A percentile compares a stretch with the other conserved stretches of the same genome.
Evolutionary conservation across 2,888 invertebrate species (phyloP).

Genomic region (Ochropleura leucogaster): DNA sequence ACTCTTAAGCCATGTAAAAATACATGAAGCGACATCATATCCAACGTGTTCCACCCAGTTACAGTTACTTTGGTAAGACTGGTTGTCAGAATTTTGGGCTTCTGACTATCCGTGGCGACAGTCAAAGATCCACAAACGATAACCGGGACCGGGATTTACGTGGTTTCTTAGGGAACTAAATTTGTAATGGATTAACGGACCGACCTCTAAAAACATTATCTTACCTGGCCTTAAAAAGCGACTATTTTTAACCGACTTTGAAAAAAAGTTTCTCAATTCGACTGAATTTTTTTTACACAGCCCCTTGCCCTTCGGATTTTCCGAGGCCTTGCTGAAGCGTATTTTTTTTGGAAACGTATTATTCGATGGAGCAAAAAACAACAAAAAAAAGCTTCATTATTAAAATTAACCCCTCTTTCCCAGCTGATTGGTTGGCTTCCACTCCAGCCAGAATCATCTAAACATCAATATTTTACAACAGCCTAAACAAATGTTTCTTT

Average conservation of each 20-base stretch:
- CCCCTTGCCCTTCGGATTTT: background rate
- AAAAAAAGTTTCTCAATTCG: too few relatives aligned
- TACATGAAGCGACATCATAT: too few relatives aligned
- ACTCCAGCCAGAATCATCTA: background rate
- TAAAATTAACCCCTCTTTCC: background rate
- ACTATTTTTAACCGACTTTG: too few relatives aligned
- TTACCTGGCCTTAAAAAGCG: background rate
- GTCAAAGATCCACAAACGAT: background rate
- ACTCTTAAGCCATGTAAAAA: too few relatives aligned
- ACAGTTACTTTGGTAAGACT: too few relatives aligned
- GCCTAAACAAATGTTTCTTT: conserved; percentile 35
- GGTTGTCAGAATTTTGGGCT: too few relatives aligned
- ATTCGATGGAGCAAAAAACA: too few relatives aligned
- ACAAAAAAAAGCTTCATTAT: background rate
- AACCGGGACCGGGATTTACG: too few relatives aligned
- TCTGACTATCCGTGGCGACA: too few relatives aligned
- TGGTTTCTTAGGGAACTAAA: too few relatives aligned
- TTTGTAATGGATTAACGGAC: background rate
- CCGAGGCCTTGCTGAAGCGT: background rate
- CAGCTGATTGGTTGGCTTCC: background rate
- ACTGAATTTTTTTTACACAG: background rate
- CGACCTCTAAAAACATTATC: background rate
- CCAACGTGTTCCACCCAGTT: too few relatives aligned
- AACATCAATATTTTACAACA: conserved; percentile 34
- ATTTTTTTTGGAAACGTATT: background rate